These are phyloP conservation scores for Philhelius pedissequus DNA, from an alignment of 2,888 invertebrate species.

Conservation along the genomic window DNA sequence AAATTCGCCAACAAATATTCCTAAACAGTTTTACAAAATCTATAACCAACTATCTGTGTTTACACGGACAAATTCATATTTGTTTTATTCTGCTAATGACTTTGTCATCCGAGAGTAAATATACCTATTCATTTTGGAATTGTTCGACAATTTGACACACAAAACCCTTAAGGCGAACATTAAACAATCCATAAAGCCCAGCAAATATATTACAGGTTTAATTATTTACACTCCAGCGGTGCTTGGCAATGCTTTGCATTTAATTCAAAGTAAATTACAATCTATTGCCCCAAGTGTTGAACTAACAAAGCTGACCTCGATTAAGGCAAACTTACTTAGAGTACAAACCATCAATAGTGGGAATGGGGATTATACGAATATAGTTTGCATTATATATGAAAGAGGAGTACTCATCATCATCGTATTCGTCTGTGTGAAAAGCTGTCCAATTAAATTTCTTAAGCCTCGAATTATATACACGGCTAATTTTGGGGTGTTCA, in stretches of 20 bases:
- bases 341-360: background rate
- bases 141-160: background rate
- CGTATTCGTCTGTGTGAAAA: background rate
- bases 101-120: background rate
- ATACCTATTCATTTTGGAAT: background rate
- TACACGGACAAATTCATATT: background rate
- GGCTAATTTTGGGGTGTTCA: background rate
- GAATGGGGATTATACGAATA: background rate
- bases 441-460: conserved; percentile 10
- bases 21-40: too few species aligned
- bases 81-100: background rate
- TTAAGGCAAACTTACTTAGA: background rate
- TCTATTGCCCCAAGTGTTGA: conserved; percentile 1
- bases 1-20: too few species aligned
- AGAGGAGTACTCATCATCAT: background rate
- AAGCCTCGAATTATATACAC: conserved; percentile 5
- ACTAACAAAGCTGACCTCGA: conserved; percentile 10
- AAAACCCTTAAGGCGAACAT: background rate
- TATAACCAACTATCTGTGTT: too few species aligned
- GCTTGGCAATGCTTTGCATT: background rate
- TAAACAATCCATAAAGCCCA: background rate
- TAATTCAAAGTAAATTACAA: conserved; percentile 15
- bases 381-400: background rate
- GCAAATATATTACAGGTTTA: background rate
- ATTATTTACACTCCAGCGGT: conserved; percentile 9